Evolutionary conservation across 1,140 invertebrate genomes (phyloP).

Genomic region (Sinonovacula constricta): DNA sequence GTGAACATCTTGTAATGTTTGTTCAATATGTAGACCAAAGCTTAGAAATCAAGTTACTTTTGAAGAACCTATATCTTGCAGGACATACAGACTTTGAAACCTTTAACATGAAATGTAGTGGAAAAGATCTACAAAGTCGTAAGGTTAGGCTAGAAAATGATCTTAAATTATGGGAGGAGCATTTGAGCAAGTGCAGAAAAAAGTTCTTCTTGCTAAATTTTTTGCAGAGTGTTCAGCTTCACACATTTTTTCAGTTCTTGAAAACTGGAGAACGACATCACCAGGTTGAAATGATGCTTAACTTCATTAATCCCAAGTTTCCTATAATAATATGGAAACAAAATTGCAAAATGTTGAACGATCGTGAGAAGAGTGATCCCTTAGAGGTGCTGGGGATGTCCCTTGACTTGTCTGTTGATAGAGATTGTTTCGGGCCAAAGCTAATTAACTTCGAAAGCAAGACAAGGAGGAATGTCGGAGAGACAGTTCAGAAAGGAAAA

Average conservation of each 20-base stretch:
- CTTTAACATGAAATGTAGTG: too few species aligned
- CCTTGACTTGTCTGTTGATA: not conserved
- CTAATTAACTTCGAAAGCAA: not conserved
- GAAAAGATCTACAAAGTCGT: slow-evolving; percentile 14
- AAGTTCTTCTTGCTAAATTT: slow-evolving; percentile 59
- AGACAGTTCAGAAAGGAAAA: slow-evolving; percentile 41
- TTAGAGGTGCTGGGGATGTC: not conserved
- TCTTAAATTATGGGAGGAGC: slow-evolving; percentile 34
- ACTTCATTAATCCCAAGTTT: slow-evolving; percentile 42
- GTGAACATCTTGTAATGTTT: slow-evolving; percentile 50
- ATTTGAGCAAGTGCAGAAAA: slow-evolving; percentile 17
- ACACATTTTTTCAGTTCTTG: slow-evolving; percentile 42
- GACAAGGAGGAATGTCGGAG: slow-evolving; percentile 33
- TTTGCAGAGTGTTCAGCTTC: slow-evolving; percentile 53
- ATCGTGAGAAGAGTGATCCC: not conserved
- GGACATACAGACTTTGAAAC: slow-evolving; percentile 53
- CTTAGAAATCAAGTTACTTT: slow-evolving; percentile 39
- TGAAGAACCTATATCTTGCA: slow-evolving; percentile 39
- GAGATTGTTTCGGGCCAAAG: not conserved
- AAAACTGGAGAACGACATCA: slow-evolving; percentile 11
- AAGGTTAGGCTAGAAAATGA: not conserved
- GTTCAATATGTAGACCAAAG: slow-evolving; percentile 50
- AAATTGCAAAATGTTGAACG: not conserved
- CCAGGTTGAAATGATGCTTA: slow-evolving; percentile 17
- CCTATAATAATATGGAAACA: not conserved